Evolutionary conservation across 2,113 vertebrate species (phyloP).

Genomic region (rabbit (Oryctolagus cuniculus)): DNA sequence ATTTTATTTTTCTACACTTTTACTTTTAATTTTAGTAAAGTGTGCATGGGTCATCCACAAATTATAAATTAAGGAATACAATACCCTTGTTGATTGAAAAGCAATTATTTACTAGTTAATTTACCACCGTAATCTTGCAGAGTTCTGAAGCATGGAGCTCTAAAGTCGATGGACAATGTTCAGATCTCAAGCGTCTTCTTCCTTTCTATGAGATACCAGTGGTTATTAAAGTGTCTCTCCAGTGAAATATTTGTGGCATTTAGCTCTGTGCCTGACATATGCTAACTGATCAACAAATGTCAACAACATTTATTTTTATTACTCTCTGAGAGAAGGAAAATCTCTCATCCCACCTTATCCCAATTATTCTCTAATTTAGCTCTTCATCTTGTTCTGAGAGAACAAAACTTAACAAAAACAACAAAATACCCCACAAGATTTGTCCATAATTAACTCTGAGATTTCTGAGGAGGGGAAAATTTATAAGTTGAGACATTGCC

Average conservation of each 20-base stretch:
- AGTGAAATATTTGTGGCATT: slow-evolving; percentile 63
- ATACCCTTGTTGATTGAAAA: background rate
- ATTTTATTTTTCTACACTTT: background rate
- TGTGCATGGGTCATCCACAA: background rate
- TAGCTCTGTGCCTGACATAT: slow-evolving; percentile 65
- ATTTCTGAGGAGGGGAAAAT: background rate
- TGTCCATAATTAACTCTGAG: background rate
- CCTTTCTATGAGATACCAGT: slow-evolving; percentile 27
- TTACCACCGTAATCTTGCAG: background rate
- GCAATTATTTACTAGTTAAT: background rate
- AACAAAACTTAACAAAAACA: background rate
- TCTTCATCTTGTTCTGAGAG: background rate
- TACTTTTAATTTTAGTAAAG: background rate
- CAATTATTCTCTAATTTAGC: background rate
- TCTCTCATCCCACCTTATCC: slow-evolving; percentile 2
- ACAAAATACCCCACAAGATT: no score
- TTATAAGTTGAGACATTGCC: background rate
- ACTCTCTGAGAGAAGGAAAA: slow-evolving; percentile 51
- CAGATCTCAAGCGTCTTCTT: slow-evolving; percentile 44
- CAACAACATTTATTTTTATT: slow-evolving; percentile 70
- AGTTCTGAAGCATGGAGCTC: slow-evolving; percentile 42
- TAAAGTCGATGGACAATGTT: slow-evolving; percentile 59
- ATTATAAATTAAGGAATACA: background rate
- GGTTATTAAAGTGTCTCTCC: slow-evolving; percentile 66
- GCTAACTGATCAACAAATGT: slow-evolving; percentile 77